Conservation (phyloP, 2,113 vertebrate genomes). For the Neoarius graeffei region DNA sequence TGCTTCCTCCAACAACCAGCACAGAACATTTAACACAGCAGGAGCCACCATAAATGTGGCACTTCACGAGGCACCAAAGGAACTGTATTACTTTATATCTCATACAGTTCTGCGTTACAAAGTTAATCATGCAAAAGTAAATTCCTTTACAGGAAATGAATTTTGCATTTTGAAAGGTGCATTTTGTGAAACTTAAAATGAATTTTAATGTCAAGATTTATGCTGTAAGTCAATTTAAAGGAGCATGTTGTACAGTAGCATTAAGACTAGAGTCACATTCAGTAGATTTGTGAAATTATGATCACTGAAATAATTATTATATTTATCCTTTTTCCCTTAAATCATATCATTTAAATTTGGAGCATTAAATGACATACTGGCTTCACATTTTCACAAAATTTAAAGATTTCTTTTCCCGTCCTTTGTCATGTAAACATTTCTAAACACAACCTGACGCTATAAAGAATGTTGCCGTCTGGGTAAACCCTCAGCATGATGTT, state of each 20-base stretch:
- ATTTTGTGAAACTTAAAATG: too few species aligned
- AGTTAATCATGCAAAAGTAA: neutral
- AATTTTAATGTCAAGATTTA: too few species aligned
- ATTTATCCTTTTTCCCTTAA: too few species aligned
- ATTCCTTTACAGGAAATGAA: too few species aligned
- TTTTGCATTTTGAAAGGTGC: too few species aligned
- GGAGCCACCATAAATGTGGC: neutral
- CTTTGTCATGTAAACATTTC: neutral
- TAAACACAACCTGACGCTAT: slow-evolving; percentile 81
- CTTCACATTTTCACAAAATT: neutral
- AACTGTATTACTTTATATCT: neutral
- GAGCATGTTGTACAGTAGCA: too few species aligned
- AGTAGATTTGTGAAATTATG: too few species aligned
- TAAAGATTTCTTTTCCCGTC: too few species aligned
- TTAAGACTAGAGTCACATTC: too few species aligned
- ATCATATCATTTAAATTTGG: neutral
- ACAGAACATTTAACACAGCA: neutral
- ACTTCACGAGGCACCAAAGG: neutral
- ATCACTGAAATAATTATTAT: too few species aligned
- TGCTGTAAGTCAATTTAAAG: neutral
- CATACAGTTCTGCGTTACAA: neutral
- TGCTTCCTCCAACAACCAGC: neutral
- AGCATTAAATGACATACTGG: neutral
- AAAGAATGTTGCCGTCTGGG: slow-evolving; percentile 87
- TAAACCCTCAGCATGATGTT: slow-evolving; percentile 88